phyloP scores from a whole-genome alignment of 2,113 vertebrate genomes.

The Mobula hypostoma region DNA sequence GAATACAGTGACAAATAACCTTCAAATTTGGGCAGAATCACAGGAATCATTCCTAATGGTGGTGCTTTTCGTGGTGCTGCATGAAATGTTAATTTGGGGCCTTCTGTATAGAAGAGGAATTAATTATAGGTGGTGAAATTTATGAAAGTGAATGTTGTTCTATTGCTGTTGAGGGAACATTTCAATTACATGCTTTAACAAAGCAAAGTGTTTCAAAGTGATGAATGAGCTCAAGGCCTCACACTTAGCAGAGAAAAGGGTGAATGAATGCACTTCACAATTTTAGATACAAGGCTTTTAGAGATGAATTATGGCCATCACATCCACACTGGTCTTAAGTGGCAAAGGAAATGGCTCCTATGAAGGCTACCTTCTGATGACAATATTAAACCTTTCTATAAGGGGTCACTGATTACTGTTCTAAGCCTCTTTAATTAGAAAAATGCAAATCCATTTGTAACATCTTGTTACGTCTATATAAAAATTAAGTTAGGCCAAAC shows the following conservation, averaged over 20 bases:
- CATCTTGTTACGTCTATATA: no score
- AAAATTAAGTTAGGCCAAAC: no score
- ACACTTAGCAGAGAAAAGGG: neutral
- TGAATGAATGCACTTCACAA: neutral
- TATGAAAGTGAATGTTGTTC: neutral
- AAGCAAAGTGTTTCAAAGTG: neutral
- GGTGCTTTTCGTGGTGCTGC: neutral
- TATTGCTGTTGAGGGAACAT: neutral
- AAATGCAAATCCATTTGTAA: neutral
- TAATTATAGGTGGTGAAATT: neutral
- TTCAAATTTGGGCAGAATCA: neutral
- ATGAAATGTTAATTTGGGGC: neutral
- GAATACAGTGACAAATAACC: neutral
- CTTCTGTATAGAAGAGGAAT: neutral
- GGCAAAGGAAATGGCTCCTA: neutral
- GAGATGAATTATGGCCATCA: neutral
- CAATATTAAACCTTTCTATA: neutral
- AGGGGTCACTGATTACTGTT: neutral
- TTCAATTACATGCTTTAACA: neutral
- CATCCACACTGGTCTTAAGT: neutral
- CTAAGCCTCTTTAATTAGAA: neutral
- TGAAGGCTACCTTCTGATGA: neutral
- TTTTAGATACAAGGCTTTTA: neutral
- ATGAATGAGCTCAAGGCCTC: neutral
- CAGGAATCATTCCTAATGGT: neutral